These are phyloP conservation scores for Palythoa grandiflora DNA, from an alignment of 92 coral and sea anemone genomes.

Conservation along the genomic window DNA sequence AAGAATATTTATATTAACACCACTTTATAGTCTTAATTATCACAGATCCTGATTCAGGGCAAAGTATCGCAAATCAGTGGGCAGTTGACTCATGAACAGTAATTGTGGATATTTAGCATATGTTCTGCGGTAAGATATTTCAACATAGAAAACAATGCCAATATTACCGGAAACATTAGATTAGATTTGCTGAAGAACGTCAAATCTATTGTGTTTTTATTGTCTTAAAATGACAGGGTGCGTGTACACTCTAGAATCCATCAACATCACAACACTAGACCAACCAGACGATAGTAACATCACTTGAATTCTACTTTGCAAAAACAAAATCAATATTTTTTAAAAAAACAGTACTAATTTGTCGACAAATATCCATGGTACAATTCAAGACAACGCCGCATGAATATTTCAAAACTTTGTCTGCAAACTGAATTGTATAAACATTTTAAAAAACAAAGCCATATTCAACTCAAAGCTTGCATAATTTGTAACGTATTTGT, in stretches of 20 bases:
- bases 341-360: background rate
- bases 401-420: constrained; percentile 14
- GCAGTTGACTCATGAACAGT: too few species aligned
- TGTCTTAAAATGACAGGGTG: background rate
- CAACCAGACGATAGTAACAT: background rate
- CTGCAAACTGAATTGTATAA: too few species aligned
- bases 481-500: background rate
- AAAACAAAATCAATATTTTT: background rate
- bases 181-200: background rate
- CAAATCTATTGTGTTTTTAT: background rate
- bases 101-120: too few species aligned
- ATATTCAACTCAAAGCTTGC: background rate
- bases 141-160: background rate
- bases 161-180: background rate
- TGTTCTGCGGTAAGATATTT: background rate
- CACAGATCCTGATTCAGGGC: too few species aligned
- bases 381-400: background rate
- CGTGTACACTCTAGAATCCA: background rate
- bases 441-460: background rate
- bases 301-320: constrained; percentile 8
- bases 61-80: too few species aligned
- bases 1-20: too few species aligned
- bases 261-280: constrained; percentile 17
- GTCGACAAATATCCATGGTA: background rate
- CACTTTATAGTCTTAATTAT: too few species aligned